These are phyloP conservation scores for Ethmia dodecea DNA, from an alignment of 2,888 invertebrate species.

Conservation along the genomic window DNA sequence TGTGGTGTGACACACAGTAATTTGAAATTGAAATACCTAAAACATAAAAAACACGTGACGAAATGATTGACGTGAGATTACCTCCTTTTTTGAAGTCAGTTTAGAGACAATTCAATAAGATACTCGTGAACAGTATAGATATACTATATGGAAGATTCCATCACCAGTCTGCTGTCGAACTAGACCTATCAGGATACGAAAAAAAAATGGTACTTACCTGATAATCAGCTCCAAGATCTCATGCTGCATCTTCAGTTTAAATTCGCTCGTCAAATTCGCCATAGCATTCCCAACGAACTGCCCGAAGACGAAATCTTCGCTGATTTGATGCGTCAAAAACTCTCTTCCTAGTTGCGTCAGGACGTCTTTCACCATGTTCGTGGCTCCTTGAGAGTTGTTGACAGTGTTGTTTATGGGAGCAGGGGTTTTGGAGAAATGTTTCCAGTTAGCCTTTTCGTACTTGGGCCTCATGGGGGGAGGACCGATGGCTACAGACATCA, in stretches of 20 bases:
- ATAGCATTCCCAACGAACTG: constrained; percentile 59
- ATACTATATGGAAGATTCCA: not conserved
- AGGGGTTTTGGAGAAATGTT: constrained; percentile 20
- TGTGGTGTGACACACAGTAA: not conserved
- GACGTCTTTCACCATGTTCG: constrained; percentile 46
- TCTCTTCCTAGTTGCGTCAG: constrained; percentile 51
- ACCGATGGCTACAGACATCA: constrained; percentile 62
- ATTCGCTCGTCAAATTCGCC: constrained; percentile 48
- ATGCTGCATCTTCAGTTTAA: constrained; percentile 54
- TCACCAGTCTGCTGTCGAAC: not conserved
- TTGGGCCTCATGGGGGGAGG: constrained; percentile 56
- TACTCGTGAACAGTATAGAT: not conserved
- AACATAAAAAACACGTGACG: too few species aligned
- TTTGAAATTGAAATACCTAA: too few species aligned
- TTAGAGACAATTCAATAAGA: not conserved
- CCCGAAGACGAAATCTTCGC: constrained; percentile 68
- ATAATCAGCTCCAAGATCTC: constrained; percentile 58
- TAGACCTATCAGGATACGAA: not conserved
- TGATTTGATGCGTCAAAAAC: constrained; percentile 47
- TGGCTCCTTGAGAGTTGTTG: constrained; percentile 23
- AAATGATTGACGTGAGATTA: not conserved
- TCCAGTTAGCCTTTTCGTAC: constrained; percentile 45
- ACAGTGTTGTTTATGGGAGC: constrained; percentile 10
- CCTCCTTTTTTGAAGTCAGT: not conserved
- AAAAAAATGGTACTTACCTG: constrained; percentile 26